Evolutionary conservation across 2,113 vertebrate genomes (phyloP).

Genomic region (Phaethornis superciliosus): DNA sequence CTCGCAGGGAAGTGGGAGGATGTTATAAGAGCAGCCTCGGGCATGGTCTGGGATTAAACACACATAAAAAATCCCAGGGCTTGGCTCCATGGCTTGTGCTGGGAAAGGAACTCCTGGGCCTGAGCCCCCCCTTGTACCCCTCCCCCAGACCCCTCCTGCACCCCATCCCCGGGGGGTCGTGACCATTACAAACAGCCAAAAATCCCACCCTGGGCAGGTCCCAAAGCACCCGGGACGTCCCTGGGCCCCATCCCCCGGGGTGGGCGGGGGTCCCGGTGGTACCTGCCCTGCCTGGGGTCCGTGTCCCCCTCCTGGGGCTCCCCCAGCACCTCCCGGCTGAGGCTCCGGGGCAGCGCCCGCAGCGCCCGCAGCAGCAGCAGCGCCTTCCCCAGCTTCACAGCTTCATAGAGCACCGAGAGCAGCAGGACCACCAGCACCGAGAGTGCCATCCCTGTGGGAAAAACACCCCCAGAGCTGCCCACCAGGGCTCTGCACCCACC

Average conservation of each 20-base stretch:
- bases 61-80: background rate
- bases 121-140: background rate
- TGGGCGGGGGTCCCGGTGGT: background rate
- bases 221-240: background rate
- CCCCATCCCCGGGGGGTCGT: background rate
- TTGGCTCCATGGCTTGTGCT: background rate
- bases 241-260: accelerated
- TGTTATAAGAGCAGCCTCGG: background rate
- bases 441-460: constrained; percentile 83
- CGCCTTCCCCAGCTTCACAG: constrained; percentile 86
- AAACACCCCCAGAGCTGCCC: background rate
- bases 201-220: background rate
- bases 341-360: background rate
- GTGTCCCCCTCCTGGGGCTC: constrained; percentile 15
- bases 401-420: constrained; percentile 86
- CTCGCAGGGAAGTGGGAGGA: accelerated
- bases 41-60: background rate
- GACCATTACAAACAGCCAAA: background rate
- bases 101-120: background rate
- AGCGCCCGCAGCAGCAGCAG: constrained; percentile 68
- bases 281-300: background rate
- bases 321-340: constrained; percentile 53
- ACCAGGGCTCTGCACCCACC: background rate
- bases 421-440: constrained; percentile 87
- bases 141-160: background rate